Evolutionary conservation across 1,140 invertebrate genomes (phyloP).

Genomic region (Drosophila obscura): DNA sequence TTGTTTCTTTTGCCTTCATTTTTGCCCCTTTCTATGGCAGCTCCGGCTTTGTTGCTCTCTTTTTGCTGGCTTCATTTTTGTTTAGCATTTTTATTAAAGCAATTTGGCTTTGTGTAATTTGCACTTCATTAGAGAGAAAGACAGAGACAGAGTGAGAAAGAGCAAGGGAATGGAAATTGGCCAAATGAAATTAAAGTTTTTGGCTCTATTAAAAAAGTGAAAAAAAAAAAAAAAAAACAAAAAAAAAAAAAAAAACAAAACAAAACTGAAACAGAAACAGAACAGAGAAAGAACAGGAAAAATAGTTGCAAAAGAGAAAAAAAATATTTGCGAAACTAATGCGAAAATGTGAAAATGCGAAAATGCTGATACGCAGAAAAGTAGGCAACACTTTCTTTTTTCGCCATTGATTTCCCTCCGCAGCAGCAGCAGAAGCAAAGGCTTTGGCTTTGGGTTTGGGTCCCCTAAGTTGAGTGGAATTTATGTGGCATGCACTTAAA

Average conservation of each 20-base stretch:
- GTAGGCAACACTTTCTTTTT: not conserved
- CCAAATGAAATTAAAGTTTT: slow-evolving; percentile 47
- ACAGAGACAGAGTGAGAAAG: slow-evolving; percentile 1
- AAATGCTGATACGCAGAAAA: too few relatives aligned
- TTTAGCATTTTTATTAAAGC: slow-evolving; percentile 52
- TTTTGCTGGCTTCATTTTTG: slow-evolving; percentile 26
- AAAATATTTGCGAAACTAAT: too few relatives aligned
- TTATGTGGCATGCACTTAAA: slow-evolving; percentile 67
- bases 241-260: too few relatives aligned
- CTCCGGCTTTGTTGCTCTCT: not conserved
- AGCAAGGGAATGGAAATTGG: slow-evolving; percentile 26
- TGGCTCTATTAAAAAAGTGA: not conserved
- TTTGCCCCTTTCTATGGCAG: not conserved
- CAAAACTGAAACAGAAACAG: not conserved
- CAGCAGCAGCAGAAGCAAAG: not conserved
- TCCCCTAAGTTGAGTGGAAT: slow-evolving; percentile 34
- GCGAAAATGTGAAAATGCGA: too few relatives aligned
- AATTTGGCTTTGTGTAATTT: slow-evolving; percentile 79
- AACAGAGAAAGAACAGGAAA: slow-evolving; percentile 11
- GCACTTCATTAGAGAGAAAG: slow-evolving; percentile 62
- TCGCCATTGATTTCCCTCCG: not conserved
- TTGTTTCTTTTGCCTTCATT: not conserved
- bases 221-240: too few relatives aligned
- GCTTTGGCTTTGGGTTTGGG: not conserved
- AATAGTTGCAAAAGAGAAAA: too few relatives aligned